These are phyloP conservation scores for Caretta caretta DNA, from an alignment of 2,113 vertebrate genomes.

Conservation along the genomic window DNA sequence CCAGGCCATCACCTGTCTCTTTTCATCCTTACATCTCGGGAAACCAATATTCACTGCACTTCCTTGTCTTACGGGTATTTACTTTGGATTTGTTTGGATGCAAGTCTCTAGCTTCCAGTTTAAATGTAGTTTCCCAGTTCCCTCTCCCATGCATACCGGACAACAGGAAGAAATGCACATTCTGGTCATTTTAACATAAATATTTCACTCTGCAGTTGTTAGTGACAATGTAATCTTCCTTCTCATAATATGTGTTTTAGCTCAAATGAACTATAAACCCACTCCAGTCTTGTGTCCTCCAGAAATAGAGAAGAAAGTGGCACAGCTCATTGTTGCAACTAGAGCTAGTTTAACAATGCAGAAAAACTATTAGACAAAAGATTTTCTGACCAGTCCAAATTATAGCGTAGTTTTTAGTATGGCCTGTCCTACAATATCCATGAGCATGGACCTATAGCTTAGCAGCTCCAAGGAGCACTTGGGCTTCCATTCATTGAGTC, in stretches of 20 bases:
- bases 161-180: neutral
- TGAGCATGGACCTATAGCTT: neutral
- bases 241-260: neutral
- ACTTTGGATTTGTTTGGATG: neutral
- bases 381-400: neutral
- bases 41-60: neutral
- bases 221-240: neutral
- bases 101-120: neutral
- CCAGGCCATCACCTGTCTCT: neutral
- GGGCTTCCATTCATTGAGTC: neutral
- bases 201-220: conserved; percentile 11
- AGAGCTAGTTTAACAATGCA: neutral
- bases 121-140: conserved; percentile 9
- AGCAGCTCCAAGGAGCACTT: neutral
- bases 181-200: conserved; percentile 30
- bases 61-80: conserved; percentile 10
- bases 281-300: neutral
- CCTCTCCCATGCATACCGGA: neutral
- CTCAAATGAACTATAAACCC: neutral
- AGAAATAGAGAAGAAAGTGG: neutral
- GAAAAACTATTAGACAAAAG: neutral
- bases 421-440: neutral
- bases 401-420: neutral
- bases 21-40: neutral
- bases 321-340: neutral